These are phyloP conservation scores for Zaprionus inermis DNA, from an alignment of 1,140 invertebrate species.

Conservation along the genomic window DNA sequence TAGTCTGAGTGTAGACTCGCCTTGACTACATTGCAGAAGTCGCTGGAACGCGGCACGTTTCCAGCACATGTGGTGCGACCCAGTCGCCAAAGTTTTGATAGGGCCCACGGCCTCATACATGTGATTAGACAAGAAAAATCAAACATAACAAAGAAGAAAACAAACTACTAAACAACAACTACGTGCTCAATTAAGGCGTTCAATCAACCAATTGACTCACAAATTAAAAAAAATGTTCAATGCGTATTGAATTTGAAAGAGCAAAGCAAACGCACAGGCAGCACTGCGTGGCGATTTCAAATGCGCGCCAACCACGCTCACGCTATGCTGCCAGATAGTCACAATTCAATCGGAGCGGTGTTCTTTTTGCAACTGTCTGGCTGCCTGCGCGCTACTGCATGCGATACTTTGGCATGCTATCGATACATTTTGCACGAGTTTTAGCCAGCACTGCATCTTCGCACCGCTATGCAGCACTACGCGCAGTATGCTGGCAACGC, in stretches of 20 bases:
- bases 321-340: not conserved
- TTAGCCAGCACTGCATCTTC: slow-evolving; percentile 25
- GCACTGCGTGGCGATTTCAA: not conserved
- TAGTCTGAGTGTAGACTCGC: not conserved
- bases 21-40: not conserved
- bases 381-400: not conserved
- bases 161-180: not conserved
- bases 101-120: not conserved
- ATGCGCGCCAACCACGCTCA: not conserved
- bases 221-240: not conserved
- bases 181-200: not conserved
- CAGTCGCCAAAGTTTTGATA: not conserved
- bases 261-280: not conserved
- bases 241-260: not conserved
- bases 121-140: not conserved
- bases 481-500: slow-evolving; percentile 26
- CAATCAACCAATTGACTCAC: not conserved
- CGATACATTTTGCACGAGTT: slow-evolving; percentile 9
- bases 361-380: not conserved
- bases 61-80: slow-evolving; percentile 1
- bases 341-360: not conserved
- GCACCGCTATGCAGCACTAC: slow-evolving; percentile 28
- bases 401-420: not conserved
- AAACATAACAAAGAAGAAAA: not conserved
- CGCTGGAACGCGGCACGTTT: not conserved